Base-by-base conservation (phyloP, 1,140 invertebrate species). In the Andricus grossulariae region DNA sequence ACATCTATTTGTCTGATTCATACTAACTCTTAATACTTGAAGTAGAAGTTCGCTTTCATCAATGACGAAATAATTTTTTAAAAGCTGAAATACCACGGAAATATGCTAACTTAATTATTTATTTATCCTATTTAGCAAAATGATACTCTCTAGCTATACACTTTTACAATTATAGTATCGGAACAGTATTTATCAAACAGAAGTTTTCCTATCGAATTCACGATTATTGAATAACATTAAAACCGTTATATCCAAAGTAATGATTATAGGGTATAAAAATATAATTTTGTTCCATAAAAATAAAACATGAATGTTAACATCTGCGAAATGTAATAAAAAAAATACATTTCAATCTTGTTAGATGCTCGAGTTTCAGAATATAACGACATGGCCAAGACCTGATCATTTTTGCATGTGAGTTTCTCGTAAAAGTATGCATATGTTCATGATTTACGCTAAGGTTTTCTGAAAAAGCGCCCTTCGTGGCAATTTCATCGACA, bases 141-240 rank as follows among this genome's bases (percentile, higher is more conserved):
- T 6, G 0, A 39, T 16, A 39, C 3, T 16, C 6, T 60, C 3
- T 32, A 8, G 15, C 16, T 39, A 39, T 15, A 25, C 60, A 15
- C 32, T 16, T 66, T 16, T 66, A 7, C 25, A 66, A 66, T 39
- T 16, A 39, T n/a, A 8, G 16, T 66, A 66, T 66, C 39, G 25
- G 4, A 66, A 1, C 60, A 39, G 13, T n/a, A 66, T 39, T 15
- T 39, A 66, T 66, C 16, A 66, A 39, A 39, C 32, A 13, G 3
- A 32, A 60, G 12, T 25, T 32, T 32, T 32, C 3, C 57, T 60
- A 60, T 39, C 8, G 15, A 66, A 66, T 66, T 66, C 32, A 66
- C 60, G 13, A n/a, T 39, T 66, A 66, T 66, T 66, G 60, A 66
- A 66, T 66, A 66, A 39, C 32, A 66, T 66, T 39, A 66, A 66